Evolutionary conservation across 2,888 invertebrate genomes (phyloP), one percentile per base, ranked within the genome.

Genomic region (Gisinianus flammeolus): DNA sequence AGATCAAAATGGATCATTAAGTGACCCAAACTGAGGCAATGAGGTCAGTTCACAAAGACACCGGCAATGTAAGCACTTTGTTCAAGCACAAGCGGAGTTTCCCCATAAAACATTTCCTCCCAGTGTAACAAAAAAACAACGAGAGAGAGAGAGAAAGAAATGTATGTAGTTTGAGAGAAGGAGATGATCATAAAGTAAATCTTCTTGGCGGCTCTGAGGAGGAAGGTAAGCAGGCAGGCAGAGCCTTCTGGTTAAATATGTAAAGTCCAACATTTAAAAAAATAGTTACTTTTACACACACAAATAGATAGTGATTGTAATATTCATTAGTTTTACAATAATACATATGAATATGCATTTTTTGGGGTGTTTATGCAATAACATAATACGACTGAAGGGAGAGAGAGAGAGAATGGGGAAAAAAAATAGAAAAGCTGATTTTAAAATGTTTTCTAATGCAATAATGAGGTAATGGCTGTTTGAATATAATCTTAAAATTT

Each of bases 11-110:
- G 76, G 68, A 24, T 30, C 67, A 68, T 68, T 22, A 76, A 19
- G 56, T 68, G 68, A 68, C 33, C 58, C 52, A 6, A 56, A 75
- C n/a, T 66, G 22, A 54, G 52, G 70, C 79, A 81, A 80, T 81
- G 79, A 83, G 82, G 82, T 80, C 80, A 79, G 56, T 72, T 73
- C 77, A 78, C 83, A 83, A 83, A 83, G 82, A 81, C 52, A 79
- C 82, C 83, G 82, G 80, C 80, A 73, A 76, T 83, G 83, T 83
- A 81, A 58, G 77, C 79, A 78, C 81, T 79, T 79, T 56, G 76
- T 76, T 76, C 4, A 52, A 58, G 33, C 35, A 16, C 30, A 62
- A 3, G 62, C 62, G 35, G 62, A 35, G 26, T 28, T 73, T 62
- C 62, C 10, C 33, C 62, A 64, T 73, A 73, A 73, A 62, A 35